Evolutionary conservation across 2,888 invertebrate genomes (phyloP).

Genomic region (Zaprionus obscuricornis): DNA sequence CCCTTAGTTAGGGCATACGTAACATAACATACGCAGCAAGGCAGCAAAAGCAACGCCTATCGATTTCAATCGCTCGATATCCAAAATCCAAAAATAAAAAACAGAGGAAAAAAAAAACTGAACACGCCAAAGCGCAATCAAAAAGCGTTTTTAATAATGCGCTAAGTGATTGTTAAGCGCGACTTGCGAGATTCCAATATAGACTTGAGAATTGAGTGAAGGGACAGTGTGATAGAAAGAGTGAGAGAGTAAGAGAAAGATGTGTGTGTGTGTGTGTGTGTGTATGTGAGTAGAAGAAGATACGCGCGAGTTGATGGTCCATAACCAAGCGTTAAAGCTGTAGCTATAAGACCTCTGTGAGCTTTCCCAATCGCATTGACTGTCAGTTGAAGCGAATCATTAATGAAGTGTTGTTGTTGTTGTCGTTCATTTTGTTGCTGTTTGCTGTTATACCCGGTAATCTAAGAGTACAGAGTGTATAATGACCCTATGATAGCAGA

Average conservation of each 20-base stretch:
- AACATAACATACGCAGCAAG: slow-evolving; percentile 1
- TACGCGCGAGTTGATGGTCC: slow-evolving; percentile 13
- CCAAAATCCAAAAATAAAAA: background rate
- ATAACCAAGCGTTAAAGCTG: slow-evolving; percentile 15
- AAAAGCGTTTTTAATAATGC: slow-evolving; percentile 79
- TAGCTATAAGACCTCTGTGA: slow-evolving; percentile 2
- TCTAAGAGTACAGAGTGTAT: no score
- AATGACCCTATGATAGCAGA: no score
- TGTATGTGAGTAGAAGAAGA: no score
- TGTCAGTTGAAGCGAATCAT: slow-evolving; percentile 39
- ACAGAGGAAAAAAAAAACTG: slow-evolving; percentile 30
- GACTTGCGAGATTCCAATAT: slow-evolving; percentile 23
- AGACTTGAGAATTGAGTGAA: no score
- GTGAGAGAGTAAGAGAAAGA: no score
- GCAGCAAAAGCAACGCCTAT: slow-evolving; percentile 59
- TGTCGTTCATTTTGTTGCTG: slow-evolving; percentile 6
- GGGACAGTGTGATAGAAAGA: no score
- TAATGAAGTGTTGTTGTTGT: slow-evolving; percentile 47
- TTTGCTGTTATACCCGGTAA: no score
- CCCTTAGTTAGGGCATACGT: background rate
- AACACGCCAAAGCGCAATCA: slow-evolving; percentile 77
- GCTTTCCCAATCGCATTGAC: slow-evolving; percentile 63
- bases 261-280: no score
- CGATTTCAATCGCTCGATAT: slow-evolving; percentile 56
- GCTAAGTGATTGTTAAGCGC: slow-evolving; percentile 76